Percentiles rank a stretch among this genome's conserved stretches.
These are phyloP conservation scores for Smithornis capensis DNA, from an alignment of 2,113 vertebrate genomes.

Conservation along the genomic window DNA sequence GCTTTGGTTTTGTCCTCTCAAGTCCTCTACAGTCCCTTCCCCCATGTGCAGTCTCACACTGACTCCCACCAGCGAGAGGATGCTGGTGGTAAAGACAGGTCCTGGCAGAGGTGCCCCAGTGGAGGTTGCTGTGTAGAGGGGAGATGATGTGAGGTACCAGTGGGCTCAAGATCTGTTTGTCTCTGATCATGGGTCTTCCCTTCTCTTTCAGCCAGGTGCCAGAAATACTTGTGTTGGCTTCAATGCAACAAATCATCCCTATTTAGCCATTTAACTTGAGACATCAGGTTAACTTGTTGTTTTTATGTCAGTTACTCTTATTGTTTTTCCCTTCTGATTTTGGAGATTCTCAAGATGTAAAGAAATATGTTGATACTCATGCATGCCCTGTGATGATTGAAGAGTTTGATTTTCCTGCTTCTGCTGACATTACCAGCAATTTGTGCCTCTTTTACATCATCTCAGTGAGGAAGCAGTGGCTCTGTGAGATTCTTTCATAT, in stretches of 20 bases:
- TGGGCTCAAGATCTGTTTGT: background rate
- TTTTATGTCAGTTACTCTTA: background rate
- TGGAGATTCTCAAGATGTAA: background rate
- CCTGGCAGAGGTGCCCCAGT: background rate
- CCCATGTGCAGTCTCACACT: accelerated
- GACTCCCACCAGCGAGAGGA: accelerated
- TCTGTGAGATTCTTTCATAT: background rate
- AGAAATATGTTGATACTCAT: background rate
- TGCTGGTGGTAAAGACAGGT: background rate
- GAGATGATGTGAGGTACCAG: background rate
- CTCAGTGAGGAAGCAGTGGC: background rate
- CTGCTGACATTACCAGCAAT: background rate
- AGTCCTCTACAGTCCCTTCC: accelerated
- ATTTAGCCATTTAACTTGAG: background rate
- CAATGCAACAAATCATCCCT: background rate
- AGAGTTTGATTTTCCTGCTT: background rate
- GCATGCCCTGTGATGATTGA: background rate
- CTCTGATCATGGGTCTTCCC: background rate
- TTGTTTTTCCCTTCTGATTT: background rate
- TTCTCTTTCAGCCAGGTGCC: background rate
- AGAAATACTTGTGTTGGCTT: background rate
- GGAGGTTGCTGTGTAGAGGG: background rate
- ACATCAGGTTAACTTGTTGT: too few relatives aligned
- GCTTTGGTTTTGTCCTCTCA: background rate
- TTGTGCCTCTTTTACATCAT: background rate